phyloP scores from a whole-genome alignment of 2,888 invertebrate genomes.

The Pseudococcus viburni region DNA sequence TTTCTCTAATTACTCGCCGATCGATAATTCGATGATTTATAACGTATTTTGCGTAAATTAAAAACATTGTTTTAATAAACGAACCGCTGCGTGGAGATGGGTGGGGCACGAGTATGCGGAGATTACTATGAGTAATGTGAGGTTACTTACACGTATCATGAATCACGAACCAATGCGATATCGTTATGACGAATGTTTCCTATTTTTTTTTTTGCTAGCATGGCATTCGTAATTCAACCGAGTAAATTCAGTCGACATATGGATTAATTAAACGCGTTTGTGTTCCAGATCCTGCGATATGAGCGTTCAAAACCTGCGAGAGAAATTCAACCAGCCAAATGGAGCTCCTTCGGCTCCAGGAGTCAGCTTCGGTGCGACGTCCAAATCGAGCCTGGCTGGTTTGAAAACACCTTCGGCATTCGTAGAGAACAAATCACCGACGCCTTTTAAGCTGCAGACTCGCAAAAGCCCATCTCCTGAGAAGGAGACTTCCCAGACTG shows the following conservation, averaged over 20 bases:
- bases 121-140: not conserved
- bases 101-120: not conserved
- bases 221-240: not conserved
- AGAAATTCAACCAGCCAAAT: slow-evolving; percentile 68
- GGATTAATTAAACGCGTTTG: not conserved
- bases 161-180: not conserved
- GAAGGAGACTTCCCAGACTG: not conserved
- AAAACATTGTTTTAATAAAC: not conserved
- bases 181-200: not conserved
- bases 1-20: not conserved
- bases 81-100: not conserved
- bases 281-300: slow-evolving; percentile 53
- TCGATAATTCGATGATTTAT: slow-evolving; percentile 6
- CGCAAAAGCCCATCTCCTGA: slow-evolving; percentile 31
- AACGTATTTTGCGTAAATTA: not conserved
- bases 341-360: slow-evolving; percentile 67
- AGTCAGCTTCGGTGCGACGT: slow-evolving; percentile 63
- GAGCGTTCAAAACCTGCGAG: slow-evolving; percentile 68
- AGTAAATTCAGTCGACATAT: not conserved
- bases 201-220: not conserved
- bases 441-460: not conserved
- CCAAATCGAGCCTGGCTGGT: not conserved
- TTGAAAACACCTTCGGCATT: slow-evolving; percentile 18
- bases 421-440: slow-evolving; percentile 20
- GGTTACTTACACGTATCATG: not conserved